Base-by-base conservation (phyloP, 2,888 invertebrate species). In the Leptinotarsa rubiginosa region DNA sequence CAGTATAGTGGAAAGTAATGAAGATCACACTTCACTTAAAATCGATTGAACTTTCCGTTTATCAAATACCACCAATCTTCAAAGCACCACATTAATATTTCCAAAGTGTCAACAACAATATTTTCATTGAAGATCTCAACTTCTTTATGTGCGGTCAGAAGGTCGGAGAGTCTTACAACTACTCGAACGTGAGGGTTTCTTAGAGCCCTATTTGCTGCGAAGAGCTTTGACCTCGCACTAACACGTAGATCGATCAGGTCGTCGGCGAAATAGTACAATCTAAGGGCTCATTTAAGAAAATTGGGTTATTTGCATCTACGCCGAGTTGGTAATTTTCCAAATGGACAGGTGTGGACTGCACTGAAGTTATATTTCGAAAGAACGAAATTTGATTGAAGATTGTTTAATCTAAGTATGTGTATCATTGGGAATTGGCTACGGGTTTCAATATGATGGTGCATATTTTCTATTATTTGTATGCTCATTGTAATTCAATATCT, bases 261-360 rank as follows among this genome's bases (percentile, higher is more conserved):
- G 73, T 75, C 69, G 66, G 71, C 72, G 50, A 62, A 72, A 71
- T 67, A 76, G 72, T 73, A 74, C 72, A 70, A 72, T 76, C 68
- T 67, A 69, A 76, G 75, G 69, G 75, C 31, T 66, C 47, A 77
- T 77, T 77, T 79, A 70, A 79, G 78, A 79, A 79, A 77, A 79
- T 77, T 75, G 62, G 78, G 78, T 75, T 79, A 74, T 79, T 77
- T 77, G 72, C 75, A 77, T 72, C 75, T 69, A 50, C 72, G 74
- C 41, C 66, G 65, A 72, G 72, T 75, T 74, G 56, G 20, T 69
- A 22, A 69, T 70, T 54, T 54, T n/a, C 15, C n/a, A 59, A 47
- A 65, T 47, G 31, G 12, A 64, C 69, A 47, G 69, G 68, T 62
- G 47, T 52, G 66, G 56, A 52, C 66, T 66, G 22, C 20, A 22